phyloP scores from a whole-genome alignment of 2,797 vertebrate genomes.

The Pseudochirops cupreus region DNA sequence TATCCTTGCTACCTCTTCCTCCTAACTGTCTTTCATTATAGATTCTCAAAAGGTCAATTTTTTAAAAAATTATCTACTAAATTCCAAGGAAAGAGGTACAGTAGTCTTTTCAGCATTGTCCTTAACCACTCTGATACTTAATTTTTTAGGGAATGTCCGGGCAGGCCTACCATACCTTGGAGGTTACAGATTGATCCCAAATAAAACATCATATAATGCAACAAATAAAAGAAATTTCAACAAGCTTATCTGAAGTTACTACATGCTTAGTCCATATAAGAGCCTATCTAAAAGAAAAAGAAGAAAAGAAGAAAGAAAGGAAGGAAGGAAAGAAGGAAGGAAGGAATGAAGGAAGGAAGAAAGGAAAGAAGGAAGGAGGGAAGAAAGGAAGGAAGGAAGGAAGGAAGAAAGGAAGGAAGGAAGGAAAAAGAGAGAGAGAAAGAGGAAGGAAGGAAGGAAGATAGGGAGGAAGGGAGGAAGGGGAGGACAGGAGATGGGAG shows the following conservation, averaged over 20 bases:
- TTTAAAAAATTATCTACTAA: not conserved
- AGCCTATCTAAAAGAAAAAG: too few species aligned
- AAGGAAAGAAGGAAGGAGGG: fast-evolving
- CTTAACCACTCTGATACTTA: too few species aligned
- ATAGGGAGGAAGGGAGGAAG: too few species aligned
- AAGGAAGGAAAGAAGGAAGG: fast-evolving
- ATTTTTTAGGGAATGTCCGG: too few species aligned
- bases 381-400: too few species aligned
- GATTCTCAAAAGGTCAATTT: not conserved
- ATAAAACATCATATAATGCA: not conserved
- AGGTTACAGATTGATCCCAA: not conserved
- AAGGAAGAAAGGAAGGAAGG: too few species aligned
- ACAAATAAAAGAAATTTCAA: not conserved
- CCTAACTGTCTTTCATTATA: not conserved
- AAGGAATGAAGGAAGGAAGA: fast-evolving
- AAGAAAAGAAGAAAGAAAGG: fast-evolving
- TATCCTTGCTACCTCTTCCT: not conserved
- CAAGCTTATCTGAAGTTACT: not conserved
- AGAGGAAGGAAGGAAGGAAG: too few species aligned
- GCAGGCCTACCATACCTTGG: not conserved
- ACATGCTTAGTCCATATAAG: too few species aligned
- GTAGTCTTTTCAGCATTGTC: not conserved
- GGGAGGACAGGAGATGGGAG: too few species aligned
- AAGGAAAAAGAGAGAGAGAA: too few species aligned
- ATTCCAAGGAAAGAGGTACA: not conserved